These are phyloP conservation scores for Axinella damicornis DNA, from an alignment of 37 sponge, comb jelly and placozoan species.

Conservation along the genomic window DNA sequence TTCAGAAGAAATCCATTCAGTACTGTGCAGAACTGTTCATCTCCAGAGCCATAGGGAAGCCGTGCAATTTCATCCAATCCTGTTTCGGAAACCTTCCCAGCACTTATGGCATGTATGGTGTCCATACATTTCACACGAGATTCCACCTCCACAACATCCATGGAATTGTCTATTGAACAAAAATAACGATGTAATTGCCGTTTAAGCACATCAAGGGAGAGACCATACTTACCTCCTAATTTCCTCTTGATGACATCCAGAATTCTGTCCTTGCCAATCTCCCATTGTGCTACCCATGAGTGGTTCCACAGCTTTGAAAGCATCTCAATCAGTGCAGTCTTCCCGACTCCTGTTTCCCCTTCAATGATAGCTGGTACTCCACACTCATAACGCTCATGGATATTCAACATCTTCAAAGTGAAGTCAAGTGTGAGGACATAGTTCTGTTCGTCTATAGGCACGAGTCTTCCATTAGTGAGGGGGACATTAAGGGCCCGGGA, in stretches of 20 bases:
- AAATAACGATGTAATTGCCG: too few species aligned
- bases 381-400: slow-evolving; percentile 82
- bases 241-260: slow-evolving; percentile 31
- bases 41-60: too few species aligned
- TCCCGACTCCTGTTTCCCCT: slow-evolving; percentile 94
- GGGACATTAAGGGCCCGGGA: slow-evolving; percentile 63
- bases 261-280: slow-evolving; percentile 13
- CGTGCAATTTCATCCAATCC: too few species aligned
- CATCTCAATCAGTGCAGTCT: slow-evolving; percentile 87
- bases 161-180: too few species aligned
- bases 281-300: slow-evolving; percentile 49
- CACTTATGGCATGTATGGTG: too few species aligned
- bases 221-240: slow-evolving; percentile 1
- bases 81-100: too few species aligned
- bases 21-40: too few species aligned
- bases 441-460: slow-evolving; percentile 60
- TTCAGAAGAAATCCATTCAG: too few species aligned
- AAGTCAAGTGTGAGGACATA: slow-evolving; percentile 91
- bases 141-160: too few species aligned
- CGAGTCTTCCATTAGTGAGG: slow-evolving; percentile 45
- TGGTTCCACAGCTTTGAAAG: slow-evolving; percentile 81
- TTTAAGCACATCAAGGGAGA: too few species aligned
- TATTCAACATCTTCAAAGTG: slow-evolving; percentile 86
- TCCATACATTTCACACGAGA: too few species aligned
- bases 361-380: slow-evolving; percentile 91